Evolutionary conservation across 2,113 vertebrate genomes (phyloP).

Genomic region (Argyrosomus japonicus): DNA sequence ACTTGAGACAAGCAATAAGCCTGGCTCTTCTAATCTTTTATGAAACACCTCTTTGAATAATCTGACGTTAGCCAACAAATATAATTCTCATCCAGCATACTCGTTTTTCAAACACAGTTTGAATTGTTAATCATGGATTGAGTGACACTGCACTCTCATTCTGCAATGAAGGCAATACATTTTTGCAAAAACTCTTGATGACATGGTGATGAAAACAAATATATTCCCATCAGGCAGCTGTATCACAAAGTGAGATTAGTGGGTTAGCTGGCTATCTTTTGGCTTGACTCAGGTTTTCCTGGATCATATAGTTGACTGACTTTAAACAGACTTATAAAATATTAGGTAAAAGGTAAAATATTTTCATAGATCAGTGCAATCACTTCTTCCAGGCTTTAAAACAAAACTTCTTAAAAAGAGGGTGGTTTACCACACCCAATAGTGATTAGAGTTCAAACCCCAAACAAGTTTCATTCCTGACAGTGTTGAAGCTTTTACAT

Average conservation of each 20-base stretch:
- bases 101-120: not conserved
- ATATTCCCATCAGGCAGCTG: conserved; percentile 7
- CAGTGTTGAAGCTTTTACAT: not conserved
- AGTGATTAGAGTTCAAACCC: too few relatives aligned
- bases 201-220: not conserved
- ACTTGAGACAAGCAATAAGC: not conserved
- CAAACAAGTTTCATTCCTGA: not conserved
- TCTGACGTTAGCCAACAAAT: not conserved
- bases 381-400: not conserved
- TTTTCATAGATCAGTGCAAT: not conserved
- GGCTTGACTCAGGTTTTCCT: not conserved
- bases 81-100: not conserved
- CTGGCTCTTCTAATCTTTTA: not conserved
- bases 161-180: too few relatives aligned
- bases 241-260: conserved; percentile 18
- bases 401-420: not conserved
- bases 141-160: not conserved
- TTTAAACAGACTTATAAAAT: too few relatives aligned
- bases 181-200: not conserved
- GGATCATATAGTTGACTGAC: not conserved
- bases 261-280: not conserved
- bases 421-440: not conserved
- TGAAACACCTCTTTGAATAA: not conserved
- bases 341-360: too few relatives aligned
- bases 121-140: not conserved